Evolutionary conservation across 2,113 vertebrate species (phyloP), one percentile per base, ranked within the genome.

Genomic region (Phasianus colchicus): DNA sequence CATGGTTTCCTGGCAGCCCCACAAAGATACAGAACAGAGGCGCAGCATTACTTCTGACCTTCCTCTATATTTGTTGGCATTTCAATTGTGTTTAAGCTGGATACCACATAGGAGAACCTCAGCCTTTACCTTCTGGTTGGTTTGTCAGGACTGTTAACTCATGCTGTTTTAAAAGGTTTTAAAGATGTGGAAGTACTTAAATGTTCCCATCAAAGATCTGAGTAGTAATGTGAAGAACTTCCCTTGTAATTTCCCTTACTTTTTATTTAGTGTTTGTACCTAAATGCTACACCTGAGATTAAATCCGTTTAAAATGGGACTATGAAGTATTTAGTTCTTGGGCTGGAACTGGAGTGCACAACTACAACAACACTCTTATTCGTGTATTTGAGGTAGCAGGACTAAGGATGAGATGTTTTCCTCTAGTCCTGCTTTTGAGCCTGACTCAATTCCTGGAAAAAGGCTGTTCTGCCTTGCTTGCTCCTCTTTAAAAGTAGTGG

Each of bases 161-260:
- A 6, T 19, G 14, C 11, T 50, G 7, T 88, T 83, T 57, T 36
- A 65, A 24, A 85, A 63, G 10, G 43, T n/a, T 65, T 47, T 43
- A 27, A 21, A 85, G 20, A 50, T 48, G 0, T 89, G n/a, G 32
- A 67, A 34, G 11, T 72, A 13, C 38, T 40, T 29, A 83, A 50
- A 42, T 9, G 21, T 84, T 17, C 6, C 52, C 42, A 2, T 75
- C 12, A 15, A 58, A 78, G 4, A 5, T 55, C 89, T 78, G 34
- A 84, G 24, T 65, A 30, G 27, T 67, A 84, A 43, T 4, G 21
- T 64, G 29, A 79, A 11, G 34, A 58, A n/a, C 13, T 61, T 10
- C 3, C 58, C 47, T 34, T 67, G 19, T 8, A 4, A 2, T 40
- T 8, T 72, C 29, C 25, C 10, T 25, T 47, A 10, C 1, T 0